Base-by-base conservation (phyloP, 2,113 vertebrate species). In the Podarcis muralis region DNA sequence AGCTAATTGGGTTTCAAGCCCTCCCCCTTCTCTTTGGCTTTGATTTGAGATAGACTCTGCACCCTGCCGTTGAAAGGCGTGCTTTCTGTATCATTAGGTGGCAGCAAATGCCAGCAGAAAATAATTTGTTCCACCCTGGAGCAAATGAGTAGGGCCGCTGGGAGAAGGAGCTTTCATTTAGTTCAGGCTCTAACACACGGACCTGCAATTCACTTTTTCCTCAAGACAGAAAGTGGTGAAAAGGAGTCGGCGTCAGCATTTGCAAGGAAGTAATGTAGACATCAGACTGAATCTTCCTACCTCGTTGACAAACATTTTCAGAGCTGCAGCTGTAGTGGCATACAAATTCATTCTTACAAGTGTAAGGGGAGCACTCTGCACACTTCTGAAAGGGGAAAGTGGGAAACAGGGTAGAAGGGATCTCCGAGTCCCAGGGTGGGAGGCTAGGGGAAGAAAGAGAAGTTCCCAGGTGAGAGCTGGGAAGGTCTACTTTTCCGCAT, bases 91-190 rank as follows among this genome's bases (percentile, higher is more conserved):
- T 85, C 91, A 48, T 91, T 90, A 92, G 91, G 66, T 91, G 91
- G 89, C 91, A 95, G 92, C 93, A 93, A 15, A 12, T 23, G 76
- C 82, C 74, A 92, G 0, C 48, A 48, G 48, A 86, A 91, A 75
- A 91, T n/a, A n/a, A 0, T 18, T 5, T 59, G 81, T 57, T 72
- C 13, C 7, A 1, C 0, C 18, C 37, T 53, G 32, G 32, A 43
- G 76, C 22, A n/a, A 0, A 59, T 4, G 2, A 57, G 66, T 2
- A 0, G 0, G 6, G 13, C 18, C 30, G 25, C 13, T 40, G 76
- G 66, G 76, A 74, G 9, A 59, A 43, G 43, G n/a, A 66, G 43
- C 72, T 22, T 88, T 74, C 59, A 83, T 18, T 37, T 59, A 22
- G 3, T 1, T 43, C 1, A 7, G n/a, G 9, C 0, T 0, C 3